Evolutionary conservation across 1,140 invertebrate species (phyloP).

Genomic region (Heliconius congener): DNA sequence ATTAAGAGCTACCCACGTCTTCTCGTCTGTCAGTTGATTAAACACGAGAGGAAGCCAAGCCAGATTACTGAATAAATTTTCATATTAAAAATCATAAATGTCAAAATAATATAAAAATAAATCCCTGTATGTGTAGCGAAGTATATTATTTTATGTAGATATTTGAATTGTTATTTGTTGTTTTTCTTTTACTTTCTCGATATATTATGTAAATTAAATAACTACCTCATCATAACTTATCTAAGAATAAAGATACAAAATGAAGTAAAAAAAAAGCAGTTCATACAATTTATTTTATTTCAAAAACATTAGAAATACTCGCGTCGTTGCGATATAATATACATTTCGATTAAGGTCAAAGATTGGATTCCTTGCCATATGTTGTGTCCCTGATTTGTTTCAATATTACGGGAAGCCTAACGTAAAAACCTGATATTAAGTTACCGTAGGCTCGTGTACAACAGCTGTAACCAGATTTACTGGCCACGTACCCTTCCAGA

Average conservation of each 20-base stretch:
- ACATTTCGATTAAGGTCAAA: slow-evolving; percentile 13
- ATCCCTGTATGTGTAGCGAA: not conserved
- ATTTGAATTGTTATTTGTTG: not conserved
- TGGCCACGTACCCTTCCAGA: slow-evolving; percentile 48
- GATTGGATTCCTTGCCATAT: not conserved
- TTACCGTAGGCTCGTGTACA: slow-evolving; percentile 34
- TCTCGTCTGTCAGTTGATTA: slow-evolving; percentile 24
- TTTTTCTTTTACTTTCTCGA: no score
- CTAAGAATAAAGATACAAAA: no score
- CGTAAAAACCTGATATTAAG: slow-evolving; percentile 19
- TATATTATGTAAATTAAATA: no score
- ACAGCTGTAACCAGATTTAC: slow-evolving; percentile 51
- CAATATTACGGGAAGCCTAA: slow-evolving; percentile 33
- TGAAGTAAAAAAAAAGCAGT: no score
- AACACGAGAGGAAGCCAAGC: slow-evolving; percentile 3
- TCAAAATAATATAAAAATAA: not conserved
- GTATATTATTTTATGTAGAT: not conserved
- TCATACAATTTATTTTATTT: not conserved
- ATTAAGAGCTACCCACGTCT: slow-evolving; percentile 21
- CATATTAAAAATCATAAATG: slow-evolving; percentile 1
- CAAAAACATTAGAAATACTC: not conserved
- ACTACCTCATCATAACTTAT: no score
- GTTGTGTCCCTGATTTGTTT: slow-evolving; percentile 21
- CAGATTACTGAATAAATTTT: slow-evolving; percentile 13
- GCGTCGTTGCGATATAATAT: not conserved